These are phyloP conservation scores for Rhadina sibilatrix DNA, from an alignment of 2,113 vertebrate genomes.

Conservation along the genomic window DNA sequence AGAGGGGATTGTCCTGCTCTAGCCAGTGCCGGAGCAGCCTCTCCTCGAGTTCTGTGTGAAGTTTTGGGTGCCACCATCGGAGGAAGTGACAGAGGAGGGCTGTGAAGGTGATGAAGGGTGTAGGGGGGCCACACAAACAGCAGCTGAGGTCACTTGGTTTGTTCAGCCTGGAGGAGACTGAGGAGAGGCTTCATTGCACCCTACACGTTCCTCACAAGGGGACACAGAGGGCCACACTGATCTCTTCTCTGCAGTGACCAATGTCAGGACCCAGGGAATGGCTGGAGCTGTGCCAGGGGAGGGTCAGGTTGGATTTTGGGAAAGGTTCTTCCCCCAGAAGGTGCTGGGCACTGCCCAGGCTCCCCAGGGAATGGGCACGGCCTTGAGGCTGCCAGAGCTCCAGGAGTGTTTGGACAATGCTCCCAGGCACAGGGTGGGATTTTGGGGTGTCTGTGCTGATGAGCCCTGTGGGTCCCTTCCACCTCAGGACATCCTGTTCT, in stretches of 20 bases:
- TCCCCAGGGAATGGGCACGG: background rate
- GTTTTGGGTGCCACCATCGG: background rate
- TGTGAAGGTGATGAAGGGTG: background rate
- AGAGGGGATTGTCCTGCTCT: background rate
- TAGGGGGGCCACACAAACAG: background rate
- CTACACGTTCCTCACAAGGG: background rate
- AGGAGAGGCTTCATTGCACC: background rate
- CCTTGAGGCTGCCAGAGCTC: background rate
- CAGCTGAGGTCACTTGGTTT: background rate
- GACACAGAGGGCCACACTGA: background rate
- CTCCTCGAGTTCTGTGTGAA: background rate
- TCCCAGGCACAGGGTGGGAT: background rate
- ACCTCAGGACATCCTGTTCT: background rate
- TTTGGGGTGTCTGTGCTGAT: background rate
- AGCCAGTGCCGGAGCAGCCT: background rate
- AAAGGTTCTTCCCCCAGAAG: background rate
- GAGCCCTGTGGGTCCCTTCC: background rate
- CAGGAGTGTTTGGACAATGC: accelerated
- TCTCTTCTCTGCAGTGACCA: background rate
- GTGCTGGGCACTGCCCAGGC: background rate
- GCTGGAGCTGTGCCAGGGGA: background rate
- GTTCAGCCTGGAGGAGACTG: background rate
- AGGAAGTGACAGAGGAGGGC: background rate
- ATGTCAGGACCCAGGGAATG: background rate
- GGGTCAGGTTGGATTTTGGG: accelerated